A percentile compares a stretch with the other conserved stretches of the same genome.
phyloP scores from a whole-genome alignment of 2,113 vertebrate species.

The Lates calcarifer region DNA sequence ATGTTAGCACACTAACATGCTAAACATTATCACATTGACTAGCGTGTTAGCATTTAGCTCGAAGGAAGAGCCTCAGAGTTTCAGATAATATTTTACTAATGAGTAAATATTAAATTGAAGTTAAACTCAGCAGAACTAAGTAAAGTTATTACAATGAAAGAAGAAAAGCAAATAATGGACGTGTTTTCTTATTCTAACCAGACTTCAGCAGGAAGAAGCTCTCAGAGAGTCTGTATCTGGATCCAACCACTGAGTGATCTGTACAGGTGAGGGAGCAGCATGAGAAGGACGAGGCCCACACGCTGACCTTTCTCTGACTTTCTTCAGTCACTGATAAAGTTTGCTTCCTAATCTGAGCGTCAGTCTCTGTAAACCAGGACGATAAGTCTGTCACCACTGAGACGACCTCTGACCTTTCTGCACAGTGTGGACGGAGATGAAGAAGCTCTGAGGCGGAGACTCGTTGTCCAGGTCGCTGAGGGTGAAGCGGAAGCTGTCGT shows the following conservation, averaged over 20 bases:
- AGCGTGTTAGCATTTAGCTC: neutral
- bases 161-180: no score
- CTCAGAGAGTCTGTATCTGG: no score
- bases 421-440: conserved; percentile 67
- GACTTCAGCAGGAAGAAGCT: no score
- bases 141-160: no score
- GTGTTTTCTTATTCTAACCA: no score
- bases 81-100: neutral
- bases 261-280: no score
- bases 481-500: conserved; percentile 82
- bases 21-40: neutral
- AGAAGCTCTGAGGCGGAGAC: conserved; percentile 75
- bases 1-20: neutral
- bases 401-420: conserved; percentile 77
- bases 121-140: no score
- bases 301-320: no score
- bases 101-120: neutral
- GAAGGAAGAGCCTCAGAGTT: neutral
- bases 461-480: conserved; percentile 79
- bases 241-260: no score
- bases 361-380: neutral
- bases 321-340: no score
- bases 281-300: no score
- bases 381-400: neutral
- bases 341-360: no score